These are phyloP conservation scores for Cybosia mesomella DNA, from an alignment of 2,888 invertebrate species.

Conservation along the genomic window DNA sequence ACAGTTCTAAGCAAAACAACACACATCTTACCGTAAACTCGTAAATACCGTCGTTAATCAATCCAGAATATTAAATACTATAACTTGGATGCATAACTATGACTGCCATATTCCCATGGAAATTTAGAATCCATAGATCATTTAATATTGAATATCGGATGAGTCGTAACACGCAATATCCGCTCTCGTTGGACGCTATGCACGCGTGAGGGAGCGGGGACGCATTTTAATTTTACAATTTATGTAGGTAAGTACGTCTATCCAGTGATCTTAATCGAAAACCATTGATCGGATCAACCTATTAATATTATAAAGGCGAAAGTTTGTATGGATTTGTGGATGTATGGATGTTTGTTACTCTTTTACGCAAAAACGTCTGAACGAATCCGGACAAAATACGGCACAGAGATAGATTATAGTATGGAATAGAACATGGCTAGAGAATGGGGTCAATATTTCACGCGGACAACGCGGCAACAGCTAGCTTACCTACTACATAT, in stretches of 20 bases:
- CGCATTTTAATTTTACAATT: background rate
- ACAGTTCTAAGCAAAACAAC: background rate
- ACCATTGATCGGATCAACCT: background rate
- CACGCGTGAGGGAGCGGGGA: slow-evolving; percentile 8
- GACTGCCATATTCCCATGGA: slow-evolving; percentile 29
- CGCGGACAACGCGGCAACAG: too few species aligned
- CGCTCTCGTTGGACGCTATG: slow-evolving; percentile 32
- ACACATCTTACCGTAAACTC: background rate
- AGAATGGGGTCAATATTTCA: too few species aligned
- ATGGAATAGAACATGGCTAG: too few species aligned
- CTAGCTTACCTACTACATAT: too few species aligned
- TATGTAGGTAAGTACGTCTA: background rate
- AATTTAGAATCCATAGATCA: slow-evolving; percentile 44
- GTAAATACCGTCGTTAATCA: background rate
- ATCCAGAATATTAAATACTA: slow-evolving; percentile 3
- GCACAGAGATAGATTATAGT: too few species aligned
- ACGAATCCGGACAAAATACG: too few species aligned
- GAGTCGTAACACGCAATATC: slow-evolving; percentile 54
- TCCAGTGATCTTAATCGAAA: background rate
- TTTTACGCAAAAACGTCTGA: too few species aligned
- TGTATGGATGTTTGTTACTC: too few species aligned
- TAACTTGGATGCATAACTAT: background rate
- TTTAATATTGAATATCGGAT: slow-evolving; percentile 49
- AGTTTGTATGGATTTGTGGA: too few species aligned
- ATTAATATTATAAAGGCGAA: background rate